Evolutionary conservation across 2,888 invertebrate genomes (phyloP), one percentile per base, ranked within the genome.

Genomic region (Pollenia amentaria): DNA sequence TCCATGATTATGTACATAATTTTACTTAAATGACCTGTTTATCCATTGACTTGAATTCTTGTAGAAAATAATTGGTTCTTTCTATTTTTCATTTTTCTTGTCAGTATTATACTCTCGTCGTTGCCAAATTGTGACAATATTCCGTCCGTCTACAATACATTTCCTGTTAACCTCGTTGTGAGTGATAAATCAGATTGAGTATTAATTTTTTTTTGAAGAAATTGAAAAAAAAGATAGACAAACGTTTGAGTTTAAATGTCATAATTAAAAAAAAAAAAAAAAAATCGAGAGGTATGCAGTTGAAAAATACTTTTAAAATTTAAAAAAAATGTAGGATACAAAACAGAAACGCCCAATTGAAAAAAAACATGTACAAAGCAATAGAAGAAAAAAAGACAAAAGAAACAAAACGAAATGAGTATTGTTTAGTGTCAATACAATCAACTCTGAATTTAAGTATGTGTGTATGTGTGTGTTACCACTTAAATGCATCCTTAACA

Each of bases 101-200:
- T 70, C 42, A 7, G 51, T 42, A 40, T 62, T 48, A 42, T 14
- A 53, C 51, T 51, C 14, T 72, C 21, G 55, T 44, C 57, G 60
- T 65, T 65, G 62, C 55, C 53, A 73, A 70, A 53, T 67, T 57
- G 40, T 72, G n/a, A 67, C 65, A 73, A 57, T 81, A 42, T 73
- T 40, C 57, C 73, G 65, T 73, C 65, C 67, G 80, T 81, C 81
- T 75, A 42, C 67, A 46, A 60, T 67, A 46, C 67, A 75, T 60
- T 81, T 81, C 75, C 81, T 75, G 42, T 12, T 81, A 81, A 73
- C 73, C 81, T 81, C 81, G 38, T 81, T 81, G 53, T 67, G n/a
- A 57, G 48, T 57, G 16, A 55, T 55, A 65, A 77, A 65, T 65
- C 65, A 77, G 76, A 53, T 65, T 77, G 65, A 64, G 40, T 21